Evolutionary conservation across 2,797 vertebrate species (phyloP).

Genomic region (Microcaecilia unicolor): DNA sequence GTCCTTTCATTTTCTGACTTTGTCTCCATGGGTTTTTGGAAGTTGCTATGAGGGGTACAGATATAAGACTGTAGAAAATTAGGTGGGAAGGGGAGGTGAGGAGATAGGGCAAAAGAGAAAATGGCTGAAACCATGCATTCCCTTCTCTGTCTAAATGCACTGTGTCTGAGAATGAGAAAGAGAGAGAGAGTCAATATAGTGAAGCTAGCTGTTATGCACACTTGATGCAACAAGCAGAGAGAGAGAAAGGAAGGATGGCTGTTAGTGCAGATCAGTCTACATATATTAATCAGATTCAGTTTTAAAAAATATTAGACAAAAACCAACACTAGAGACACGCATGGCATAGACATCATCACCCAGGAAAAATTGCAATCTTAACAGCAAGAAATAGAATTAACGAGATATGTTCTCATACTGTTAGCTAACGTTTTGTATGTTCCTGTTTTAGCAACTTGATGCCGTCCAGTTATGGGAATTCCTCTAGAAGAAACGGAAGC

Average conservation of each 20-base stretch:
- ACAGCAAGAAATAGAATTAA: too few relatives aligned
- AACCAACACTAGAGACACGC: conserved; percentile 46
- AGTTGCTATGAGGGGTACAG: conserved; percentile 32
- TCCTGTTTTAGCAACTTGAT: too few relatives aligned
- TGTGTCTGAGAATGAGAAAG: conserved; percentile 28
- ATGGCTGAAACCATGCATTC: conserved; percentile 51
- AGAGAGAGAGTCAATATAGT: conserved; percentile 44
- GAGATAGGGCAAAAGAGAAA: conserved; percentile 18
- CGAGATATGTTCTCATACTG: too few relatives aligned
- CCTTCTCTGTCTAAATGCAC: conserved; percentile 44
- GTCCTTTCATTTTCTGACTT: conserved; percentile 6
- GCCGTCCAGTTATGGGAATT: too few relatives aligned
- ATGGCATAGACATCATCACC: too few relatives aligned
- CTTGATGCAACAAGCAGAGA: conserved; percentile 67
- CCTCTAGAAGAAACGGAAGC: too few relatives aligned
- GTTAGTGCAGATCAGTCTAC: conserved; percentile 87
- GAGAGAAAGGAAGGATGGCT: conserved; percentile 54
- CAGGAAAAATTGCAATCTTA: too few relatives aligned
- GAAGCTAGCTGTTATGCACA: conserved; percentile 50
- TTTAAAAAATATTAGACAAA: conserved; percentile 65
- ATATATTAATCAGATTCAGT: conserved; percentile 93
- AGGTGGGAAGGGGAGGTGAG: background rate
- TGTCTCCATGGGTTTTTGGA: background rate
- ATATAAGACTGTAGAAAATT: background rate
- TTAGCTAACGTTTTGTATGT: too few relatives aligned